Evolutionary conservation across 2,113 vertebrate species (phyloP).

Genomic region (Marcusenius ussheri): DNA sequence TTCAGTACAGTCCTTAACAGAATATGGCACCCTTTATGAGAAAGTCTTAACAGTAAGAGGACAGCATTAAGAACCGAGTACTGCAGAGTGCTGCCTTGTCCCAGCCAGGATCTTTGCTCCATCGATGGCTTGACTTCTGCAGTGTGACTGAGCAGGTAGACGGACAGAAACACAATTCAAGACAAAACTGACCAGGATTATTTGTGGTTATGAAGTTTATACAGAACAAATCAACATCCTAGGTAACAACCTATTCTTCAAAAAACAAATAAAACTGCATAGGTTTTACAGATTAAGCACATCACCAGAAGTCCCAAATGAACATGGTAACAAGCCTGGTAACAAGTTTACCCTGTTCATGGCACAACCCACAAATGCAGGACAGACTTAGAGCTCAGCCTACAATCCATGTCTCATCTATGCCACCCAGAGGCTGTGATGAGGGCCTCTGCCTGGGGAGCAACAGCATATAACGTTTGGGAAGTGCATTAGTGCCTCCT

Average conservation of each 20-base stretch:
- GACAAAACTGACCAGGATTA: background rate
- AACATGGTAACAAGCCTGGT: background rate
- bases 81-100: background rate
- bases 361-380: background rate
- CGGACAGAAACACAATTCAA: background rate
- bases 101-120: background rate
- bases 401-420: background rate
- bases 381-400: background rate
- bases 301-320: background rate
- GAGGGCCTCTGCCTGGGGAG: background rate
- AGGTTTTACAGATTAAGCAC: background rate
- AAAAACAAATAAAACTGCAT: background rate
- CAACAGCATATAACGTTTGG: background rate
- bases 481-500: background rate
- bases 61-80: background rate
- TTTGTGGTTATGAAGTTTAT: background rate
- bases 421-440: background rate
- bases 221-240: background rate
- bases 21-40: background rate
- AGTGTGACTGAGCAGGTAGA: background rate
- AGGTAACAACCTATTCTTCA: background rate
- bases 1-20: background rate
- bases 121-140: background rate
- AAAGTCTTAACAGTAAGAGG: background rate
- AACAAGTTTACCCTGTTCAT: background rate